Percentiles rank a stretch among this genome's conserved stretches.
Evolutionary conservation across 1,140 invertebrate genomes (phyloP).

Genomic region (Solenopsis fugax): DNA sequence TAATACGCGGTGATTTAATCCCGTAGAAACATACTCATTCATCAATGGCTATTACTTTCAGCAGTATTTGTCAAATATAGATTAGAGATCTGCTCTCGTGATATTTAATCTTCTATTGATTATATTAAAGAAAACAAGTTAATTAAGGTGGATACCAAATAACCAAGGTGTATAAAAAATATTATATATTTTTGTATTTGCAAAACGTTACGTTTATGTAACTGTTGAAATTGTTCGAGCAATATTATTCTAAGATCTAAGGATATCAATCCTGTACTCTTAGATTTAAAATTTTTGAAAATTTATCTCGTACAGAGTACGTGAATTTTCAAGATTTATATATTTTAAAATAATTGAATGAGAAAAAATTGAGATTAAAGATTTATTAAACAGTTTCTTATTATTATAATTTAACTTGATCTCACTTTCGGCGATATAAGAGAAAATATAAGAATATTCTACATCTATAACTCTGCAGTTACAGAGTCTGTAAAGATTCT

Average conservation of each 20-base stretch:
- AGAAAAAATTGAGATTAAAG: neutral
- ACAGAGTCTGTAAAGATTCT: neutral
- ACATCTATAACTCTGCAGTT: neutral
- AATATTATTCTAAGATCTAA: neutral
- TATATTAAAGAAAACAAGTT: slow-evolving; percentile 18
- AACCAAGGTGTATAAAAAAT: neutral
- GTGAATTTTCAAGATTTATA: neutral
- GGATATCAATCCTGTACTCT: neutral
- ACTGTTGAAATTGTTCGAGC: neutral
- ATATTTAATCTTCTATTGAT: neutral
- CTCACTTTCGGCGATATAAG: neutral
- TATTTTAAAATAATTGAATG: neutral
- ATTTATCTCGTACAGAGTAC: neutral
- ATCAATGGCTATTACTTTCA: slow-evolving; percentile 8
- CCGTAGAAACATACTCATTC: slow-evolving; percentile 3
- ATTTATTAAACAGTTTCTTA: neutral
- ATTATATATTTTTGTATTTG: neutral
- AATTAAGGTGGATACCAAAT: neutral
- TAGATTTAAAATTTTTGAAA: neutral
- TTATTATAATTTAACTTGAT: neutral
- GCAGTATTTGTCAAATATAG: neutral
- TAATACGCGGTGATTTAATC: slow-evolving; percentile 22
- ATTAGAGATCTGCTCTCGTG: neutral
- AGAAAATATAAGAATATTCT: neutral
- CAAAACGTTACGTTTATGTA: neutral